Evolutionary conservation across 2,113 vertebrate species (phyloP).

Genomic region (Salvelinus namaycush): DNA sequence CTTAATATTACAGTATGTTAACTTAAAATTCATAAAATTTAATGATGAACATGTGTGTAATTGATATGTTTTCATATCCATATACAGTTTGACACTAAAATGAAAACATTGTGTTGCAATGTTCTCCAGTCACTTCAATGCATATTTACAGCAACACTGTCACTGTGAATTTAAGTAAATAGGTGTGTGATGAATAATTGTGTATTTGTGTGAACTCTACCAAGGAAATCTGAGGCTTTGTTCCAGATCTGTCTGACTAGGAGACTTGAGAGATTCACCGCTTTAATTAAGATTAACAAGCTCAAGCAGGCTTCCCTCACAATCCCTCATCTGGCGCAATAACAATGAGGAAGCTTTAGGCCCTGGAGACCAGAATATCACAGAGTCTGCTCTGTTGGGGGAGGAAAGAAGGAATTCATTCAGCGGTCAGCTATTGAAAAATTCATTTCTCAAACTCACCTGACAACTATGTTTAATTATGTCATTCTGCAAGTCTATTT

Average conservation of each 20-base stretch:
- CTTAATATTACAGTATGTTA: slow-evolving; percentile 10
- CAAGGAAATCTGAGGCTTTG: background rate
- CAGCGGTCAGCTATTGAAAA: background rate
- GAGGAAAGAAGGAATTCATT: slow-evolving; percentile 6
- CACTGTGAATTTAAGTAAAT: background rate
- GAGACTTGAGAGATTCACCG: slow-evolving; percentile 15
- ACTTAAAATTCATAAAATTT: background rate
- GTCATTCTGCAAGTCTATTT: background rate
- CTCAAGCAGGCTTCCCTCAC: slow-evolving; percentile 3
- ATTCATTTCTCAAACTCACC: background rate
- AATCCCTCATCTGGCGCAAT: slow-evolving; percentile 7
- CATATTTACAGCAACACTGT: background rate
- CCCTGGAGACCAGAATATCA: slow-evolving; percentile 1
- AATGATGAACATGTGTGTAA: background rate
- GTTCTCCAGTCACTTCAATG: background rate
- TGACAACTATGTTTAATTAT: background rate
- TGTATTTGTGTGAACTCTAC: background rate
- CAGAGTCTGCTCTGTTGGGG: background rate
- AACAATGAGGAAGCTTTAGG: slow-evolving; percentile 3
- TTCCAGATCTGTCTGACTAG: background rate
- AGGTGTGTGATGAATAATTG: background rate
- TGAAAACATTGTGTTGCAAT: background rate
- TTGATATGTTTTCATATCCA: background rate
- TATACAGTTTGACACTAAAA: background rate
- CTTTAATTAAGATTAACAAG: slow-evolving; percentile 25